A percentile compares a stretch with the other conserved stretches of the same genome.
Conservation (phyloP, 2,888 invertebrate genomes). For the Acanthoscelides obtectus region DNA sequence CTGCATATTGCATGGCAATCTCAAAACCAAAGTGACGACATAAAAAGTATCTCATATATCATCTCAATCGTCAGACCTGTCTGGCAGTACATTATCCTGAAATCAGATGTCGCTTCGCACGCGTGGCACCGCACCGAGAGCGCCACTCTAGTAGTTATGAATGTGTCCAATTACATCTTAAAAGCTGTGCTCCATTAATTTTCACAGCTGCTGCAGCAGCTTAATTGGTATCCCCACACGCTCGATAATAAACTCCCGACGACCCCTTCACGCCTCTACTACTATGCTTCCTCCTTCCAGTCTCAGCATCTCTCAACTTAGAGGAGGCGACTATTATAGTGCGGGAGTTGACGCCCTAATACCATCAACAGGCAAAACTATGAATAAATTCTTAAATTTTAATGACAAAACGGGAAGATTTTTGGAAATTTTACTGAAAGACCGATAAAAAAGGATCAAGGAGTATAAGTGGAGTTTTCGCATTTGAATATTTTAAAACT, state of each 20-base stretch:
- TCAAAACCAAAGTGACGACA: no score
- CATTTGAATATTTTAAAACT: no score
- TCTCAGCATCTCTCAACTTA: not conserved
- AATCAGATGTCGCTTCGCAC: constrained; percentile 34
- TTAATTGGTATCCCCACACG: constrained; percentile 56
- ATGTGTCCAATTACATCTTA: constrained; percentile 62
- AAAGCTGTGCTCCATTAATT: constrained; percentile 61
- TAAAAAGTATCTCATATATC: no score
- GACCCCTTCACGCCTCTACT: not conserved
- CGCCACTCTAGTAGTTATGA: constrained; percentile 52
- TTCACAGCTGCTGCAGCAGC: constrained; percentile 60
- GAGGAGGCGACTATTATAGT: not conserved
- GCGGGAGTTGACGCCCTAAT: no score
- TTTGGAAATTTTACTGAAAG: no score
- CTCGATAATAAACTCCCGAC: constrained; percentile 51
- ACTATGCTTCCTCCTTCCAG: not conserved
- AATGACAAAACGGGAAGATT: no score
- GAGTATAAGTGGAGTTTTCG: no score
- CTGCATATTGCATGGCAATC: no score
- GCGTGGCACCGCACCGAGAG: constrained; percentile 27
- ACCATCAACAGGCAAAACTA: no score
- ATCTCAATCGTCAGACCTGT: not conserved
- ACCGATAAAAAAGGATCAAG: no score
- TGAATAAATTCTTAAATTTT: no score
- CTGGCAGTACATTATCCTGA: constrained; percentile 13